Conservation (phyloP, 1,140 invertebrate genomes). For the Monomorium pharaonis region DNA sequence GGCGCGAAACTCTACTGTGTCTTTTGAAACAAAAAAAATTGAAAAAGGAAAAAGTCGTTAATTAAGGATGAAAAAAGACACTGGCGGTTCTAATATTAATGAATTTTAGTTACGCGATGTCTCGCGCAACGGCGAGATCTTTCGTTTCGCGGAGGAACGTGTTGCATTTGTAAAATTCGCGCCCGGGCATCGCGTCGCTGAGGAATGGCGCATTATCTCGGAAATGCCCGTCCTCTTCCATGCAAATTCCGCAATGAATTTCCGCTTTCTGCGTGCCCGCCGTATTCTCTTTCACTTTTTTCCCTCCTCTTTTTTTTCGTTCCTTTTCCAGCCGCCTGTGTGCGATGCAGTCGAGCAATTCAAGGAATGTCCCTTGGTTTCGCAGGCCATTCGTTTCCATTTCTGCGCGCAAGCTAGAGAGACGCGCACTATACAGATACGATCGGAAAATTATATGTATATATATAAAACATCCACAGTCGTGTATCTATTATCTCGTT, state of each 20-base stretch:
- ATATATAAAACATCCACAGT: background rate
- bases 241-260: conserved; percentile 72
- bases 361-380: conserved; percentile 56
- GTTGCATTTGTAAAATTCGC: conserved; percentile 23
- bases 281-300: background rate
- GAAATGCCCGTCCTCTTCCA: conserved; percentile 55
- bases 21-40: no score
- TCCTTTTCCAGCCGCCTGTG: conserved; percentile 8
- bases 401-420: conserved; percentile 27
- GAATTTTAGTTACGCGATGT: background rate
- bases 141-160: background rate
- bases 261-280: conserved; percentile 54
- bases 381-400: conserved; percentile 50
- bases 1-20: no score
- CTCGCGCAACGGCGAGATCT: background rate
- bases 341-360: conserved; percentile 47
- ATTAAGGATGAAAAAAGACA: no score
- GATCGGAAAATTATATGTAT: conserved; percentile 5
- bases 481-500: conserved; percentile 59
- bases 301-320: background rate
- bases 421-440: conserved; percentile 41
- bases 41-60: no score
- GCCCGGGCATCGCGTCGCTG: background rate
- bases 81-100: background rate
- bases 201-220: conserved; percentile 52